phyloP scores from a whole-genome alignment of 2,888 invertebrate genomes.

The Ennomos quercinarius region DNA sequence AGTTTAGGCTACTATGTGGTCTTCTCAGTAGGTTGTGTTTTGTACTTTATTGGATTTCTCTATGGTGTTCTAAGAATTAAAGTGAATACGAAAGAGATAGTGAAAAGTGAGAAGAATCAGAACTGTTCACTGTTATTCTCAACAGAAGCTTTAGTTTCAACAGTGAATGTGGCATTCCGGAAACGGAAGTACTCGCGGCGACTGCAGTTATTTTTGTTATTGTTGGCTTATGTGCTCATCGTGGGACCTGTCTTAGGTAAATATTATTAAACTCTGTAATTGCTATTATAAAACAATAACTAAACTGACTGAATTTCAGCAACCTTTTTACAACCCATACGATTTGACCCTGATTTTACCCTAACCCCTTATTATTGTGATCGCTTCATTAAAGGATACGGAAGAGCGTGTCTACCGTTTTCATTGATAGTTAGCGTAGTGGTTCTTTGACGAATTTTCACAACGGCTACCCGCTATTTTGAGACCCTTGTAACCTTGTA shows the following conservation, averaged over 20 bases:
- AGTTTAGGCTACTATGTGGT: conserved; percentile 80
- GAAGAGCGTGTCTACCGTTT: too few relatives aligned
- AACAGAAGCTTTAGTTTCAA: conserved; percentile 73
- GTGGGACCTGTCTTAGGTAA: conserved; percentile 83
- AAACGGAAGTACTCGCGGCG: conserved; percentile 67
- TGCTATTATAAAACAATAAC: too few relatives aligned
- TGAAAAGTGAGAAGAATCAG: conserved; percentile 51
- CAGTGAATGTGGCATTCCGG: conserved; percentile 77
- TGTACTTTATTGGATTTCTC: conserved; percentile 74
- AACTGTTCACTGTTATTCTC: conserved; percentile 68
- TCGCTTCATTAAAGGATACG: too few relatives aligned
- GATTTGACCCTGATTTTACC: too few relatives aligned
- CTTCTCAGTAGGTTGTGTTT: conserved; percentile 73
- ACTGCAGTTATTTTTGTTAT: conserved; percentile 71
- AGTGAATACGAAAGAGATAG: conserved; percentile 64
- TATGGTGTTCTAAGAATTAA: conserved; percentile 75
- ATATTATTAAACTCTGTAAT: conserved; percentile 30
- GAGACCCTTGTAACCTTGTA: too few relatives aligned
- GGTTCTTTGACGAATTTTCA: too few relatives aligned
- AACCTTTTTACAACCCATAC: too few relatives aligned
- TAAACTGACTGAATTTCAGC: too few relatives aligned
- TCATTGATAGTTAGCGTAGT: too few relatives aligned
- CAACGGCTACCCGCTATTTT: too few relatives aligned
- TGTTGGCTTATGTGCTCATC: conserved; percentile 80
- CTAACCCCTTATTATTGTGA: too few relatives aligned